These are phyloP conservation scores for Nemapogon koenigi DNA, from an alignment of 2,888 invertebrate species.

Conservation along the genomic window DNA sequence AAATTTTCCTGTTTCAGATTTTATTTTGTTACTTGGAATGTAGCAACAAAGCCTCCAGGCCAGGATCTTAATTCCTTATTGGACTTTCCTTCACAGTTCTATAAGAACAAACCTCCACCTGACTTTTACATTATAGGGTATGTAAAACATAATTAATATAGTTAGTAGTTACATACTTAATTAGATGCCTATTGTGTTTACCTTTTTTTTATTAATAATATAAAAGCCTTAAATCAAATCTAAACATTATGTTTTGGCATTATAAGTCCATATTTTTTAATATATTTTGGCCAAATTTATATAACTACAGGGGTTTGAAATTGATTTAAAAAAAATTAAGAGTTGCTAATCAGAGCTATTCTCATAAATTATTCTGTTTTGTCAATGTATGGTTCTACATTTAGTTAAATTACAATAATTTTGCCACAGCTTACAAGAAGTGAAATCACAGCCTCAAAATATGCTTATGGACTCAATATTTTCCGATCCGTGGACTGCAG, in stretches of 20 bases:
- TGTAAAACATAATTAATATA: slow-evolving; percentile 21
- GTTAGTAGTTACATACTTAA: not conserved
- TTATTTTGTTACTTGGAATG: slow-evolving; percentile 90
- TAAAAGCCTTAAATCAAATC: not conserved
- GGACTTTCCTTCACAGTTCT: slow-evolving; percentile 68
- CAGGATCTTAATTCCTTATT: slow-evolving; percentile 77
- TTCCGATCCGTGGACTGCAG: slow-evolving; percentile 85
- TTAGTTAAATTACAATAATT: no score
- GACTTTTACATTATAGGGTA: slow-evolving; percentile 89
- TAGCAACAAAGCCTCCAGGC: slow-evolving; percentile 78
- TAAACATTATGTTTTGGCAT: no score
- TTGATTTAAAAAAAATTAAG: not conserved
- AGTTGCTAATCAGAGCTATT: no score
- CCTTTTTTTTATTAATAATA: not conserved
- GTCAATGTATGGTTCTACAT: no score
- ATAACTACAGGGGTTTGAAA: no score
- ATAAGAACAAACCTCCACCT: slow-evolving; percentile 69
- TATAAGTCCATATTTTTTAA: no score
- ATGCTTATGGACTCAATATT: slow-evolving; percentile 81
- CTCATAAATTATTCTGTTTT: no score
- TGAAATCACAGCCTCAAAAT: slow-evolving; percentile 87
- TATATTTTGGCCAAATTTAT: no score
- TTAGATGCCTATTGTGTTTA: no score
- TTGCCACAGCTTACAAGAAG: slow-evolving; percentile 78
- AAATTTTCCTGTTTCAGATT: slow-evolving; percentile 69